These are phyloP conservation scores for Bombyx mandarina DNA, from an alignment of 1,140 invertebrate genomes.

Conservation along the genomic window DNA sequence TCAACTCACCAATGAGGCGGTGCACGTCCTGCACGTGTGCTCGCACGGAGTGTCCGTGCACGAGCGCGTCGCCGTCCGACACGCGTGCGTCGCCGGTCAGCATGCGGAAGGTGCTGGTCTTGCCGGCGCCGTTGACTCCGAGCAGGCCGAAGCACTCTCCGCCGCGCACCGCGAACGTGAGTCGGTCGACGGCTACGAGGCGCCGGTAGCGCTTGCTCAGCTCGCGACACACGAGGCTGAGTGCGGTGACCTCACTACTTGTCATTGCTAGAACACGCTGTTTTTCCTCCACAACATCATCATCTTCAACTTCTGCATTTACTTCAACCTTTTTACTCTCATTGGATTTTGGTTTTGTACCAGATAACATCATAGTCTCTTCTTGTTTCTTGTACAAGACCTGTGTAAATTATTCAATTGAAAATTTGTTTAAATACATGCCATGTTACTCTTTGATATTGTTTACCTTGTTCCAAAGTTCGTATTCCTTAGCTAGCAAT, in stretches of 20 bases:
- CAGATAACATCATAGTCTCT: too few relatives aligned
- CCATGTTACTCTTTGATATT: background rate
- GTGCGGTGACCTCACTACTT: conserved; percentile 27
- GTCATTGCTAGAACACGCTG: conserved; percentile 30
- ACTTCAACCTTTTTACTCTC: too few relatives aligned
- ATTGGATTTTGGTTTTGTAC: too few relatives aligned
- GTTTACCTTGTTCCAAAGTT: conserved; percentile 57
- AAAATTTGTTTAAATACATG: too few relatives aligned
- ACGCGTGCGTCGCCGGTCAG: conserved; percentile 84
- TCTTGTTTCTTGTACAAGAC: too few relatives aligned
- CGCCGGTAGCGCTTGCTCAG: conserved; percentile 81
- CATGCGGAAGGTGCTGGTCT: conserved; percentile 92
- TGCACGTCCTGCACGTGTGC: conserved; percentile 55
- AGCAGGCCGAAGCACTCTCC: conserved; percentile 90
- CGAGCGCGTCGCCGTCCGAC: conserved; percentile 63
- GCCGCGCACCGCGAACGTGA: conserved; percentile 73
- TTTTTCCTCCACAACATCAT: conserved; percentile 66
- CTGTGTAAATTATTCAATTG: too few relatives aligned
- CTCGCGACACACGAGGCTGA: conserved; percentile 70
- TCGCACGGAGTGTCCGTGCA: conserved; percentile 67
- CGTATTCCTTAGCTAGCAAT: conserved; percentile 65
- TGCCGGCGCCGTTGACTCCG: conserved; percentile 88
- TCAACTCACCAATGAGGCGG: conserved; percentile 64
- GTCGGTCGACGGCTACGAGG: conserved; percentile 79
- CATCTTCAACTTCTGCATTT: conserved; percentile 39